Conservation (phyloP, 2,888 invertebrate species). For the Amphipoea lucens region DNA sequence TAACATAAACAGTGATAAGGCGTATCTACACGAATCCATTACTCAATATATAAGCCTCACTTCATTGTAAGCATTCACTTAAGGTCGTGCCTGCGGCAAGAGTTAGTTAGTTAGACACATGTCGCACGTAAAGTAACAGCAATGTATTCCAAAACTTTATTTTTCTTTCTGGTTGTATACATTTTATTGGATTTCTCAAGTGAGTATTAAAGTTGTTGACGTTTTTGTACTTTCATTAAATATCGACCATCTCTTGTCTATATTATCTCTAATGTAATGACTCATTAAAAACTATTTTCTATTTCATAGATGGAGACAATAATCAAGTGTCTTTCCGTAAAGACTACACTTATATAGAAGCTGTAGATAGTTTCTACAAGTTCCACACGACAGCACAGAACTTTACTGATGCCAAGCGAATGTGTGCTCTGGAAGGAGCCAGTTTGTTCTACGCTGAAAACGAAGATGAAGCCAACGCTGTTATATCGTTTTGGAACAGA, state of each 20-base stretch:
- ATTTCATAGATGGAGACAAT: slow-evolving; percentile 74
- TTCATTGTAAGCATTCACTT: background rate
- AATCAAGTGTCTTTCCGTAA: slow-evolving; percentile 77
- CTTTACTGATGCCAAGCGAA: slow-evolving; percentile 77
- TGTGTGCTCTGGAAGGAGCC: slow-evolving; percentile 78
- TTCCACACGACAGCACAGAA: slow-evolving; percentile 76
- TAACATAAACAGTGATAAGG: background rate
- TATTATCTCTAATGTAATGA: background rate
- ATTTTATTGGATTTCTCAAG: slow-evolving; percentile 20
- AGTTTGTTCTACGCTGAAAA: slow-evolving; percentile 79
- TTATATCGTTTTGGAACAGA: slow-evolving; percentile 70
- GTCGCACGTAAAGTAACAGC: background rate
- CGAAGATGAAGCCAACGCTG: slow-evolving; percentile 71
- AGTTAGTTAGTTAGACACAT: background rate
- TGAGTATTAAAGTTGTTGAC: slow-evolving; percentile 25
- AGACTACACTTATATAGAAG: slow-evolving; percentile 79
- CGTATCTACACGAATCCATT: background rate
- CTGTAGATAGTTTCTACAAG: slow-evolving; percentile 80
- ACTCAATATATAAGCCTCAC: background rate
- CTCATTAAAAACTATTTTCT: background rate
- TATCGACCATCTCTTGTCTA: too few species aligned
- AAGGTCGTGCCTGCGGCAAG: background rate
- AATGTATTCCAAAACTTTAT: slow-evolving; percentile 37
- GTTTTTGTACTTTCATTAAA: background rate
- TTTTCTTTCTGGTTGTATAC: slow-evolving; percentile 33